Conservation (phyloP, 2,113 vertebrate genomes). For the Platanista minor region DNA sequence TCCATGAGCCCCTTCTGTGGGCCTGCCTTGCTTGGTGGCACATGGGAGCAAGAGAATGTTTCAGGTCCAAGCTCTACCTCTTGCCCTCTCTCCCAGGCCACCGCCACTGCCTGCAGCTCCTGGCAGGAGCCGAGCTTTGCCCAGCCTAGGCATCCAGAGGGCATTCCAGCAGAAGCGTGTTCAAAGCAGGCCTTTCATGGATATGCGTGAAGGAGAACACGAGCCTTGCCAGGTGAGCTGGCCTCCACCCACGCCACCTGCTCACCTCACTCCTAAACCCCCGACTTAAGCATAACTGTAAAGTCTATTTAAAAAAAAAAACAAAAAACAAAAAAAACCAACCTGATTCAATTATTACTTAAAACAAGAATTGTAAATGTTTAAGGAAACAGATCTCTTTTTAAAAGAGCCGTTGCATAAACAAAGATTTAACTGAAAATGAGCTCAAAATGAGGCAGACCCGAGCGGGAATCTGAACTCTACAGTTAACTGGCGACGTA, state of each 20-base stretch:
- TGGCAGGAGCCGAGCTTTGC: background rate
- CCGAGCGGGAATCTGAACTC: background rate
- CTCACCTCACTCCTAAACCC: background rate
- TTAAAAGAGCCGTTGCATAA: background rate
- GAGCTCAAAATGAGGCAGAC: background rate
- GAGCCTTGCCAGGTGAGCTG: background rate
- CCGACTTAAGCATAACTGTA: background rate
- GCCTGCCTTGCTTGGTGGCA: background rate
- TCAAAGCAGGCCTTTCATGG: background rate
- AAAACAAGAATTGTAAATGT: background rate
- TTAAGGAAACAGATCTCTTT: background rate
- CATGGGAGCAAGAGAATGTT: background rate
- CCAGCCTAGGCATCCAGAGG: background rate
- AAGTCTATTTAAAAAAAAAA: background rate
- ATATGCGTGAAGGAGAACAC: rapidly evolving
- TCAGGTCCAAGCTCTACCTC: background rate
- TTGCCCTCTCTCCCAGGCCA: background rate
- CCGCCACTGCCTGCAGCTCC: background rate
- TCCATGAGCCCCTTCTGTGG: background rate
- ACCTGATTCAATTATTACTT: background rate
- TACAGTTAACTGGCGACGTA: background rate
- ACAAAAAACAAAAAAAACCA: background rate
- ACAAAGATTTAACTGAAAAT: background rate
- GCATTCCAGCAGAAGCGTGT: background rate
- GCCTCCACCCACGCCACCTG: background rate